phyloP scores from a whole-genome alignment of 2,113 vertebrate species.

The Callospermophilus lateralis region DNA sequence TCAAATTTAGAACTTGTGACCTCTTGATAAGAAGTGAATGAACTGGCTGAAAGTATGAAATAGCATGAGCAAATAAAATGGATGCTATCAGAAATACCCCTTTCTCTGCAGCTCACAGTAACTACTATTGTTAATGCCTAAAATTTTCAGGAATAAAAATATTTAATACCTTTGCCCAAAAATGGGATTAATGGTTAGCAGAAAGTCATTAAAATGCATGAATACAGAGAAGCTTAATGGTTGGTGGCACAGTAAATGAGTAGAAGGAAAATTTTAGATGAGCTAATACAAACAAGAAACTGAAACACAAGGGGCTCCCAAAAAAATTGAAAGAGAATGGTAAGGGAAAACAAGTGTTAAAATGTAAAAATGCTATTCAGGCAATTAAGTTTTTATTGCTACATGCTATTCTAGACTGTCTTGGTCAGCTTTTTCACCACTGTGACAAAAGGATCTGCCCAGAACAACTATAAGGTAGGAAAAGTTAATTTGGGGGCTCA shows the following conservation, averaged over 20 bases:
- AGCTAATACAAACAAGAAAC: background rate
- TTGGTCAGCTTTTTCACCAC: no score
- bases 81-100: background rate
- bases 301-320: background rate
- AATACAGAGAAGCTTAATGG: background rate
- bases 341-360: background rate
- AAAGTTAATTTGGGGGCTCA: no score
- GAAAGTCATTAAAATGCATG: background rate
- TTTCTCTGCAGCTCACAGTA: background rate
- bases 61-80: slow-evolving; percentile 16
- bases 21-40: slow-evolving; percentile 25
- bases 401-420: background rate
- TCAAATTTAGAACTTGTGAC: slow-evolving; percentile 45
- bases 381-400: background rate
- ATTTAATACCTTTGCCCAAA: background rate
- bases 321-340: background rate
- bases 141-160: slow-evolving; percentile 17
- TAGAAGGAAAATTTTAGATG: background rate
- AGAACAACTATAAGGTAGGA: no score
- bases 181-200: background rate
- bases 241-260: background rate
- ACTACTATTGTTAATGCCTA: background rate
- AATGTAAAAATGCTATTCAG: background rate
- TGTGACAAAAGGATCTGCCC: no score
- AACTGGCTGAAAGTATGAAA: slow-evolving; percentile 9